Conservation (phyloP, 2,797 vertebrate genomes). For the Eulemur rubriventer region DNA sequence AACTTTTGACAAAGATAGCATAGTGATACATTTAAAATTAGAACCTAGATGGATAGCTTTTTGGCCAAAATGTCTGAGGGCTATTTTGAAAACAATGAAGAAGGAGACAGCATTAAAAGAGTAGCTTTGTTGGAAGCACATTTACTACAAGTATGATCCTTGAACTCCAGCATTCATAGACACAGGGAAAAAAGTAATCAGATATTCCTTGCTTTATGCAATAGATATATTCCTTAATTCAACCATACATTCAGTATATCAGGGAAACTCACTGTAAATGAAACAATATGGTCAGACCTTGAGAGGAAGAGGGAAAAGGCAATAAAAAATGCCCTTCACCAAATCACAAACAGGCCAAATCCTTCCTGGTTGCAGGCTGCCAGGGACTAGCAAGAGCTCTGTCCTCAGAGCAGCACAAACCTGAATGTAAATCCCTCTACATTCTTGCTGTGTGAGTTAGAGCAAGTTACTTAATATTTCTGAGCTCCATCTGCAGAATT, state of each 20-base stretch:
- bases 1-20: conserved; percentile 41
- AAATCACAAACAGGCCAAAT: neutral
- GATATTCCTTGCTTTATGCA: neutral
- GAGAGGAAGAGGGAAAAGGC: neutral
- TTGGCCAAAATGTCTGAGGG: neutral
- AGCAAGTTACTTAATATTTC: neutral
- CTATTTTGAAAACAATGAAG: conserved; percentile 54
- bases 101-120: neutral
- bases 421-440: neutral
- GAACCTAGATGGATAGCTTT: neutral
- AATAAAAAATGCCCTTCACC: neutral
- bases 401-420: neutral
- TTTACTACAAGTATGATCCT: neutral
- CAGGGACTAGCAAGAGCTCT: neutral
- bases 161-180: neutral
- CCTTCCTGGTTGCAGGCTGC: neutral
- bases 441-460: neutral
- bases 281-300: neutral
- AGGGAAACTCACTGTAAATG: neutral
- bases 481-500: neutral
- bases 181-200: neutral
- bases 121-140: neutral
- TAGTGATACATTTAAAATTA: conserved; percentile 33
- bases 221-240: neutral
- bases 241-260: neutral